Base-by-base conservation (phyloP, 2,797 vertebrate genomes). In the Lepus townsendii region DNA sequence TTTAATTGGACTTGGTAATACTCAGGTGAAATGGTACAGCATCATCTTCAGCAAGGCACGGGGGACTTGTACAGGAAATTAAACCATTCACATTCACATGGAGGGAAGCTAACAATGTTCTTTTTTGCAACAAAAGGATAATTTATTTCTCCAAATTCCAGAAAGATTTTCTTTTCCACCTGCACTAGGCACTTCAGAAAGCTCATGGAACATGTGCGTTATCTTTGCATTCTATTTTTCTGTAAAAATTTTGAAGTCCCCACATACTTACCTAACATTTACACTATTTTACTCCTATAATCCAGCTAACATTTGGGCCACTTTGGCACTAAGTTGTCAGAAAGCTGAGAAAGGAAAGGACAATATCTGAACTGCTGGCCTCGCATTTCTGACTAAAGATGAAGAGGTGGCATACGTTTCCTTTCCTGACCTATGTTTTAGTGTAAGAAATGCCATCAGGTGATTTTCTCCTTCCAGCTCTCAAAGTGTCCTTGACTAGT, bases 31-130 rank as follows among this genome's bases (percentile, higher is more conserved):
- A 95, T 7, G 77, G 83, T 1, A 69, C 86, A 80, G n/a, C 1
- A 30, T 84, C 63, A 93, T 32, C 65, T 93, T 63, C 63, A 88
- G 42, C 87, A 93, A 95, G 95, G 93, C 73, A 96, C 54, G 89
- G 83, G 22, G 19, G 69, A 85, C 90, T 72, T 93, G 79, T 66
- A 60, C n/a, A 66, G 38, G 76, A 92, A 94, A 85, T 4, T 62
- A 92, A 93, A 1, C 60, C 7, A 30, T 2, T 8, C 2, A 16
- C 38, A 73, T 4, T 52, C 16, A 1, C 35, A 42, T 14, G 83
- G 30, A 50, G 35, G n/a, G 13, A 9, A 83, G 80, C 60, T 42
- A 52, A 32, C 0, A 11, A 19, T 1, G 22, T n/a, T 26, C 13
- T 60, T 13, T 66, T 87, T 14, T 52, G 60, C 1, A 11, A 38